Evolutionary conservation across 2,888 invertebrate species (phyloP), one percentile per base, ranked within the genome.

Genomic region (Anthophora plumipes): DNA sequence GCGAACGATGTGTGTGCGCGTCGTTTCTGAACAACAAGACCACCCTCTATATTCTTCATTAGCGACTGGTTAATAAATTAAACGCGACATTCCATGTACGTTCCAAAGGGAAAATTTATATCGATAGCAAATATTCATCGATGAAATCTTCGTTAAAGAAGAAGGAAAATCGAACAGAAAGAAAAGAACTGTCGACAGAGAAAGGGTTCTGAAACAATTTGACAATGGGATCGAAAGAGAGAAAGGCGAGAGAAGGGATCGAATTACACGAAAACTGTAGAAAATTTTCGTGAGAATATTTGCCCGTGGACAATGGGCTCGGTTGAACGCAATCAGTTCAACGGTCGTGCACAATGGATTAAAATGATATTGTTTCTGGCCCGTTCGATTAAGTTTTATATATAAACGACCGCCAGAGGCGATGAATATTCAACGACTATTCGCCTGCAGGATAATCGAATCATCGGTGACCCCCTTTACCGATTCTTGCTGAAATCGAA

Each of bases 341-440:
- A 37, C 12, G 39, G 9, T 25, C 46, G n/a, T n/a, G 67, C 57
- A 52, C 66, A 75, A 81, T 79, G 57, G 60, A 76, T 76, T 72
- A 76, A 76, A 80, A 82, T 69, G 82, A 80, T 80, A 82, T 76
- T 72, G 76, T 66, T 68, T 31, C 0, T 41, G 31, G 68, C 25
- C n/a, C 55, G 39, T 76, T 72, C 68, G 72, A 69, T 72, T 66
- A 69, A 76, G 54, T 76, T 72, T 73, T 69, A 72, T 69, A 66
- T 69, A 72, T 69, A 66, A 66, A 80, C 61, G 61, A 54, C 67
- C 25, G n/a, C 54, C 31, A 31, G 41, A 22, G 11, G 7, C 9
- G 20, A 60, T 60, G 79, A 68, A 80, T 67, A 71, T 71, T 55
- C 59, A 52, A 12, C n/a, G 25, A 60, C n/a, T 48, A 22, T 67